phyloP scores from a whole-genome alignment of 1,140 invertebrate species.

The Tetranychus urticae region DNA sequence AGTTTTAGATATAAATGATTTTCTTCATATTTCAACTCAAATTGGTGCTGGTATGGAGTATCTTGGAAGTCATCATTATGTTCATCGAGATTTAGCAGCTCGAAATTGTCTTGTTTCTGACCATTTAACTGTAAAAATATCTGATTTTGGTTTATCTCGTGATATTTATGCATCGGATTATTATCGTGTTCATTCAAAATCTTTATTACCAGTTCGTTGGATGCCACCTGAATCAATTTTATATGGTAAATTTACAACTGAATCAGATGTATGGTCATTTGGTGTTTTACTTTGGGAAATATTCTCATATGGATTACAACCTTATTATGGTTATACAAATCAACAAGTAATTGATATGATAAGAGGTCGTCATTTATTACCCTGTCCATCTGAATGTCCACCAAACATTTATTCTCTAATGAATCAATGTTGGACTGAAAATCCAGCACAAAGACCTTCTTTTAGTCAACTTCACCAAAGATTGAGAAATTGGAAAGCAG shows the following conservation, averaged over 20 bases:
- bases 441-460: constrained; percentile 58
- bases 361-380: constrained; percentile 66
- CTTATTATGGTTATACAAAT: constrained; percentile 80
- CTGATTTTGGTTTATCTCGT: constrained; percentile 71
- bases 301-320: constrained; percentile 82
- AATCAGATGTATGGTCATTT: constrained; percentile 95
- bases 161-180: constrained; percentile 66
- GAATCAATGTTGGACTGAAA: constrained; percentile 93
- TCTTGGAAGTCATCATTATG: constrained; percentile 74
- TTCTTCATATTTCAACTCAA: constrained; percentile 72
- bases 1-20: constrained; percentile 43
- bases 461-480: constrained; percentile 42
- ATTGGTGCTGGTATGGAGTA: constrained; percentile 94
- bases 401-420: constrained; percentile 69
- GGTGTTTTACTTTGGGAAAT: constrained; percentile 97
- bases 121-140: constrained; percentile 77
- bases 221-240: constrained; percentile 95
- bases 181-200: constrained; percentile 27
- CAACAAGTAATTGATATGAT: constrained; percentile 96
- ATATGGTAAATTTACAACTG: constrained; percentile 84
- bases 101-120: constrained; percentile 87
- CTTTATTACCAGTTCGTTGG: constrained; percentile 40
- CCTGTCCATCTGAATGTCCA: constrained; percentile 75
- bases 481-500: constrained; percentile 35
- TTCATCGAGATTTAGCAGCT: constrained; percentile 85